Conservation (phyloP, 2,797 vertebrate species). For the Hypotaenidia philippensis region DNA sequence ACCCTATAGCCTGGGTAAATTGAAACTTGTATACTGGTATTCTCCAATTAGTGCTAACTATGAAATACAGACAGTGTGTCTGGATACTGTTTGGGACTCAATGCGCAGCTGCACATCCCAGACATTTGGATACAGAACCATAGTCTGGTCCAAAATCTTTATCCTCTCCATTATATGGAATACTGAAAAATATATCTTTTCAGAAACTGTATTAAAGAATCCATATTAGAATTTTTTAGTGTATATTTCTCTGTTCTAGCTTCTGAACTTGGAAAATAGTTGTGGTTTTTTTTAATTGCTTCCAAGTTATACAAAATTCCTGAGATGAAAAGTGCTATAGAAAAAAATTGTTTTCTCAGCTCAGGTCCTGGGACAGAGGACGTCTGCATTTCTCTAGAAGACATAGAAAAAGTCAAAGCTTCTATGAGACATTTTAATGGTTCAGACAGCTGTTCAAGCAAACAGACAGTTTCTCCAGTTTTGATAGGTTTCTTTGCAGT, state of each 20-base stretch:
- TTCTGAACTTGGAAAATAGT: neutral
- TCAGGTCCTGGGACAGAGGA: neutral
- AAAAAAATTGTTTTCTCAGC: neutral
- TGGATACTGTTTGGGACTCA: neutral
- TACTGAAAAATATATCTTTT: neutral
- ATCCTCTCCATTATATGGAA: neutral
- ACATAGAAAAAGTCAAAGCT: neutral
- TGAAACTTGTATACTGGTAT: neutral
- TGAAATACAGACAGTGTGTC: neutral
- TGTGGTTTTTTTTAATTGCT: neutral
- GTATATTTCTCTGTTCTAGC: neutral
- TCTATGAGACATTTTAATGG: neutral
- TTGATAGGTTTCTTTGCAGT: neutral
- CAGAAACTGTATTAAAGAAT: neutral
- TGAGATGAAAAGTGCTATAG: neutral
- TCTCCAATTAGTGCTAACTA: neutral
- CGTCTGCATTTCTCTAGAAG: neutral
- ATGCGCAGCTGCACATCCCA: neutral
- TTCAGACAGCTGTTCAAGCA: neutral
- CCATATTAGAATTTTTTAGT: neutral
- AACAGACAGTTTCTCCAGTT: neutral
- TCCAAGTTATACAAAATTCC: accelerated
- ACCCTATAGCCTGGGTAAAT: neutral
- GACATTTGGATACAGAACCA: neutral
- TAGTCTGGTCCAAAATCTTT: neutral